Evolutionary conservation across 2,113 vertebrate species (phyloP).

Genomic region (Phoxinus phoxinus): DNA sequence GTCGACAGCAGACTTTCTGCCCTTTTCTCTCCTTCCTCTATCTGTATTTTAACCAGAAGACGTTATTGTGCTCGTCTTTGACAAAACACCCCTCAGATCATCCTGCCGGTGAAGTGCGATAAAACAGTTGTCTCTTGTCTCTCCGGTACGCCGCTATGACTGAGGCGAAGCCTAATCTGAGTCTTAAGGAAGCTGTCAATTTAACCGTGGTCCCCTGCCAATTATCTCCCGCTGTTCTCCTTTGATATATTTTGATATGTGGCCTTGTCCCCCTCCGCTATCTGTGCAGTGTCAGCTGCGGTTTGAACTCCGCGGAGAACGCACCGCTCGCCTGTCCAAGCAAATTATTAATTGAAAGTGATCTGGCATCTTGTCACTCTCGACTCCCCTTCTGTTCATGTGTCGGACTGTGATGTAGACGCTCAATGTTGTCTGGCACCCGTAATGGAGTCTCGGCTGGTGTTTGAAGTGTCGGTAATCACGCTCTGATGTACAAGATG

Average conservation of each 20-base stretch:
- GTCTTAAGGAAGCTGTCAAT: conserved; percentile 54
- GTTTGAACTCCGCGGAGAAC: conserved; percentile 45
- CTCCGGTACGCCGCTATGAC: conserved; percentile 25
- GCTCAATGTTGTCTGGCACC: neutral
- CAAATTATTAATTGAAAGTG: conserved; percentile 54
- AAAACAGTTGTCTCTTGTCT: conserved; percentile 54
- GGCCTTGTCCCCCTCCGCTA: conserved; percentile 31
- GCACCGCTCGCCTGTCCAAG: conserved; percentile 3
- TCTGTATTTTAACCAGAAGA: neutral
- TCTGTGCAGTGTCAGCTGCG: conserved; percentile 35
- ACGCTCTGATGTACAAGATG: conserved; percentile 6
- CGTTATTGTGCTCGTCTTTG: conserved; percentile 6
- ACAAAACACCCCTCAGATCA: conserved; percentile 48
- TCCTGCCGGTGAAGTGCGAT: conserved; percentile 30
- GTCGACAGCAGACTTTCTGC: no score
- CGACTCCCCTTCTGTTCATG: conserved; percentile 25
- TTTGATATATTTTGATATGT: conserved; percentile 48
- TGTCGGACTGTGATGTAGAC: conserved; percentile 13
- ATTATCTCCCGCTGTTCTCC: conserved; percentile 45
- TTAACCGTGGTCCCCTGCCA: conserved; percentile 45
- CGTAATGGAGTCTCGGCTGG: neutral
- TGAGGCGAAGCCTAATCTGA: conserved; percentile 40
- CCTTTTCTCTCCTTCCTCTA: neutral
- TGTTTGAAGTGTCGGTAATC: conserved; percentile 16
- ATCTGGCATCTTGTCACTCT: conserved; percentile 21